Evolutionary conservation across 2,113 vertebrate species (phyloP).

Genomic region (Anhinga rufa): DNA sequence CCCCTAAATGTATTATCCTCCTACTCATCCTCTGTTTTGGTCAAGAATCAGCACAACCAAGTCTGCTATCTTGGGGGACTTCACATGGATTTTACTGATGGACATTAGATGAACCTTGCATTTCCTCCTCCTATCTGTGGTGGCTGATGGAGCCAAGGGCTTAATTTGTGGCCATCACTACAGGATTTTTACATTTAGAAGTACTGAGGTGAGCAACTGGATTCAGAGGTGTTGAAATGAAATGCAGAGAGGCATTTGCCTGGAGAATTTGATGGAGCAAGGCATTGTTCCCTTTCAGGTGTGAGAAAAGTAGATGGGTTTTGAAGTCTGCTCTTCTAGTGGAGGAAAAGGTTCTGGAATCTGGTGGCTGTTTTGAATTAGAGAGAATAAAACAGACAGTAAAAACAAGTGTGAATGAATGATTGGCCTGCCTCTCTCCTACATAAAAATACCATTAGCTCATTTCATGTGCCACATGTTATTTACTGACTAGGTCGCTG

Average conservation of each 20-base stretch:
- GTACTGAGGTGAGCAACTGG: not conserved
- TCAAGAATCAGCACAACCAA: not conserved
- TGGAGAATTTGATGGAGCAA: not conserved
- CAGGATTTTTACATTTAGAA: not conserved
- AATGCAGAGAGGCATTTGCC: not conserved
- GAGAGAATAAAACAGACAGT: conserved; percentile 10
- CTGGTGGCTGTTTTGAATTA: not conserved
- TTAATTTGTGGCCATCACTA: not conserved
- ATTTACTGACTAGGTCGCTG: not conserved
- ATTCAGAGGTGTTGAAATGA: not conserved
- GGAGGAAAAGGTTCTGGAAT: not conserved
- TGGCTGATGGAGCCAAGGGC: not conserved
- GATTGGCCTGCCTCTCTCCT: not conserved
- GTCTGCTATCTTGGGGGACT: not conserved
- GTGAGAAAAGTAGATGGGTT: not conserved
- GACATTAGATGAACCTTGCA: not conserved
- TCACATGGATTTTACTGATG: not conserved
- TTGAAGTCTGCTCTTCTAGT: not conserved
- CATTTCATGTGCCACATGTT: not conserved
- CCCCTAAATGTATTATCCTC: not conserved
- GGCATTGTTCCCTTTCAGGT: not conserved
- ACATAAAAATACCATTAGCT: conserved; percentile 56
- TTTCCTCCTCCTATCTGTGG: not conserved
- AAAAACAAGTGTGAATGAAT: conserved; percentile 27
- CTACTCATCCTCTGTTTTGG: not conserved